Evolutionary conservation across 2,113 vertebrate genomes (phyloP).

Genomic region (Proterorhinus semilunaris): DNA sequence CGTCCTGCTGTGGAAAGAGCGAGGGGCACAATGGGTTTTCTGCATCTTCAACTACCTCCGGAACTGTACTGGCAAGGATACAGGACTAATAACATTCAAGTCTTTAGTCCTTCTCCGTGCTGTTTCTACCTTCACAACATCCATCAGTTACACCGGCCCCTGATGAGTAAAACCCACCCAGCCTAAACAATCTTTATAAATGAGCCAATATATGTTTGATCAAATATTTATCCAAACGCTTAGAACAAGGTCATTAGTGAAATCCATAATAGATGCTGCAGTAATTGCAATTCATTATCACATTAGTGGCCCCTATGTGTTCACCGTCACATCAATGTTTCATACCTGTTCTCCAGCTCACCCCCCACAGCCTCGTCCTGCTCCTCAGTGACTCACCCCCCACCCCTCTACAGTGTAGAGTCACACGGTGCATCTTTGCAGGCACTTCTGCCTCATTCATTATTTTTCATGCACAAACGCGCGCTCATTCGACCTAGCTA

Average conservation of each 20-base stretch:
- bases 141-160: background rate
- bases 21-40: too few species aligned
- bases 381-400: too few species aligned
- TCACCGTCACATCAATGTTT: constrained; percentile 63
- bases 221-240: background rate
- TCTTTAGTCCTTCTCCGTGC: too few species aligned
- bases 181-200: background rate
- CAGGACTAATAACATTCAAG: too few species aligned
- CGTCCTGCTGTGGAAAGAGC: too few species aligned
- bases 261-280: constrained; percentile 1
- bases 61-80: too few species aligned
- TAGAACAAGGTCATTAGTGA: constrained; percentile 1
- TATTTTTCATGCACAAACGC: too few species aligned
- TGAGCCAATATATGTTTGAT: background rate
- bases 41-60: too few species aligned
- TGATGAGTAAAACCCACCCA: background rate
- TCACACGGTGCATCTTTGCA: constrained; percentile 57
- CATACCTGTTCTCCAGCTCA: constrained; percentile 47
- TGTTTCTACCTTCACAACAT: background rate
- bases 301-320: background rate
- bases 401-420: constrained; percentile 32
- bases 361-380: background rate
- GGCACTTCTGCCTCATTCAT: too few species aligned
- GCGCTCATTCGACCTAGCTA: too few species aligned
- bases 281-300: background rate